Base-by-base conservation (phyloP, 2,888 invertebrate species). In the Halocaridina rubra region DNA sequence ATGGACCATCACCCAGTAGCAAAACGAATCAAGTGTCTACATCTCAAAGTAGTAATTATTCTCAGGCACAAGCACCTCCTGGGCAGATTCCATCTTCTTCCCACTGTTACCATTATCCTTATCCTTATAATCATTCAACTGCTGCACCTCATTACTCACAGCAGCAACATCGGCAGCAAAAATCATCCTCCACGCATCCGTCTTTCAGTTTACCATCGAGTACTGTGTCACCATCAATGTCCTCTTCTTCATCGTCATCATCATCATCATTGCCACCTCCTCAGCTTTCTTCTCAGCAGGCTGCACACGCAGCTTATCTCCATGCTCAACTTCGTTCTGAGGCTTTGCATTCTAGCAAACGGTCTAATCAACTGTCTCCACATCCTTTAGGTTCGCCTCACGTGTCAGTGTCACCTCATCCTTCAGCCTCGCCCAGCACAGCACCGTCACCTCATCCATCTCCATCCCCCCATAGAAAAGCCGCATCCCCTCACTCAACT, bases 321-420 rank as follows among this genome's bases (percentile, higher is more conserved):
- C 78, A 78, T 72, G n/a, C 78, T 19, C 78, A 77, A 59, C 82
- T 78, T 30, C 82, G 82, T 29, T 24, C 71, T 32, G 72, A 57
- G 16, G 32, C 59, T 16, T 24, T 77, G 7, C 78, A 84, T 59
- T 46, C 72, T 27, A 69, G 22, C 72, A 84, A 84, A 77, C 71
- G 82, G 29, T 29, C 77, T 27, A 84, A 39, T 61, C 82, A 82
- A 29, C 32, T 77, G 57, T 82, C 82, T 27, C 82, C 82, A 53
- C 82, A 78, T 61, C 71, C 59, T n/a, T 78, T 78, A 61, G 72
- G 71, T 53, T 77, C 76, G 32, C 82, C 82, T 4, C 80, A 80
- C 61, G 57, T 61, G 13, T 72, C 80, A 33, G 33, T 27, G n/a
- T 84, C 82, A 3, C 82, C 82, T 29, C 82, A 84, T 59, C 64